phyloP scores from a whole-genome alignment of 2,888 invertebrate genomes.

The Epinotia ramella region DNA sequence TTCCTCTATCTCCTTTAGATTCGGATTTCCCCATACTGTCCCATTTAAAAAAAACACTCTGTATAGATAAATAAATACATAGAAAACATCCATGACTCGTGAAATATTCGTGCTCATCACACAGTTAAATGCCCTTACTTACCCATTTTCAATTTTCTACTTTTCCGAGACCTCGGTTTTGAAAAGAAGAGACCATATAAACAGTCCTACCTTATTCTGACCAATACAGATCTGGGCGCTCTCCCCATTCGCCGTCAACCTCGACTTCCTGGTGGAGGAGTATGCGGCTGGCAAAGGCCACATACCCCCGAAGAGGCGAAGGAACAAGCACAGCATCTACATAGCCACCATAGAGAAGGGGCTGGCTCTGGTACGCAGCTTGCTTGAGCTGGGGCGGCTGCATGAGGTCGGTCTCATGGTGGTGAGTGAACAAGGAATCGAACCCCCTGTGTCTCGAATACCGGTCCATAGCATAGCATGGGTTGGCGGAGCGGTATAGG shows the following conservation, averaged over 20 bases:
- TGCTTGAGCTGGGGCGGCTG: slow-evolving; percentile 91
- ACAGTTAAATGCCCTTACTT: no score
- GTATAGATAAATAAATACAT: no score
- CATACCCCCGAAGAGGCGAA: slow-evolving; percentile 92
- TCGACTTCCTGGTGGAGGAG: slow-evolving; percentile 97
- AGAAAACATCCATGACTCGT: no score
- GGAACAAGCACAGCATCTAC: slow-evolving; percentile 91
- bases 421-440: slow-evolving; percentile 57
- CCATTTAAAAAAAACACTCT: no score
- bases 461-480: neutral
- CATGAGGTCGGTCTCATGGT: slow-evolving; percentile 92
- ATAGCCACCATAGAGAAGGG: slow-evolving; percentile 98
- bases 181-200: no score
- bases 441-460: no score
- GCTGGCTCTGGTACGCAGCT: slow-evolving; percentile 92
- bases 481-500: no score
- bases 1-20: no score
- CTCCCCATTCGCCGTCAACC: slow-evolving; percentile 93
- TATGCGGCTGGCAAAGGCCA: slow-evolving; percentile 97
- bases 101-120: no score
- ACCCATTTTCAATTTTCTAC: no score
- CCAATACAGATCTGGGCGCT: slow-evolving; percentile 89
- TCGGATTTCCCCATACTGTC: no score
- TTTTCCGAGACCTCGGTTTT: no score
- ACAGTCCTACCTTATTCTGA: neutral